Percentiles rank a stretch among this genome's conserved stretches.
Evolutionary conservation across 2,888 invertebrate species (phyloP).

Genomic region (Andrena flavipes): DNA sequence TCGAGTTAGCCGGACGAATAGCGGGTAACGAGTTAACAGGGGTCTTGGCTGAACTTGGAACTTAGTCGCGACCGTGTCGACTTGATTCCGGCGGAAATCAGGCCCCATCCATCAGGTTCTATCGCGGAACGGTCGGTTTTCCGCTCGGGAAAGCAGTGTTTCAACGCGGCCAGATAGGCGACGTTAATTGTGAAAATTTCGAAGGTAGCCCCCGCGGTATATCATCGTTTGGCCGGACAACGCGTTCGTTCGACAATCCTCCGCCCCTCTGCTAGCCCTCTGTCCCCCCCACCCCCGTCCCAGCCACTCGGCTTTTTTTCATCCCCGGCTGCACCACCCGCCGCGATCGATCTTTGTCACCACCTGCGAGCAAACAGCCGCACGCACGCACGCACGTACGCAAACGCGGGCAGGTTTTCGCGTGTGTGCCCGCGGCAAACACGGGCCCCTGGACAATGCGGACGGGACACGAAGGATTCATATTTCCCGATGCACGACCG

Average conservation of each 20-base stretch:
- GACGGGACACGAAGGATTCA: conserved; percentile 70
- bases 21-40: conserved; percentile 42
- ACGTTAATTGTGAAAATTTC: conserved; percentile 67
- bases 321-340: conserved; percentile 48
- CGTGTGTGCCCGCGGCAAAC: conserved; percentile 59
- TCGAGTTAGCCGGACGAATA: conserved; percentile 35
- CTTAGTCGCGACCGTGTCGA: conserved; percentile 27
- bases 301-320: conserved; percentile 36
- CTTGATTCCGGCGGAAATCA: conserved; percentile 31
- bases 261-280: background rate
- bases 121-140: background rate
- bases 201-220: conserved; percentile 50
- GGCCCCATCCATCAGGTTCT: conserved; percentile 16
- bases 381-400: conserved; percentile 26
- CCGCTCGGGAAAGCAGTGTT: conserved; percentile 36
- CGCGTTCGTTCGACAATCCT: conserved; percentile 43
- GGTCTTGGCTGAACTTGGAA: background rate
- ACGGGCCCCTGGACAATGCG: conserved; percentile 67
- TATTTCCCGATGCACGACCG: conserved; percentile 68
- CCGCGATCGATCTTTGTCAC: conserved; percentile 73
- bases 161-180: conserved; percentile 39
- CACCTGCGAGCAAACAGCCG: conserved; percentile 64
- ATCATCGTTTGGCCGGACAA: conserved; percentile 64
- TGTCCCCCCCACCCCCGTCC: background rate
- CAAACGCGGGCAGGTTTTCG: conserved; percentile 36